A percentile compares a stretch with the other conserved stretches of the same genome.
phyloP scores from a whole-genome alignment of 2,797 vertebrate species.

The Spinus olivaceus region DNA sequence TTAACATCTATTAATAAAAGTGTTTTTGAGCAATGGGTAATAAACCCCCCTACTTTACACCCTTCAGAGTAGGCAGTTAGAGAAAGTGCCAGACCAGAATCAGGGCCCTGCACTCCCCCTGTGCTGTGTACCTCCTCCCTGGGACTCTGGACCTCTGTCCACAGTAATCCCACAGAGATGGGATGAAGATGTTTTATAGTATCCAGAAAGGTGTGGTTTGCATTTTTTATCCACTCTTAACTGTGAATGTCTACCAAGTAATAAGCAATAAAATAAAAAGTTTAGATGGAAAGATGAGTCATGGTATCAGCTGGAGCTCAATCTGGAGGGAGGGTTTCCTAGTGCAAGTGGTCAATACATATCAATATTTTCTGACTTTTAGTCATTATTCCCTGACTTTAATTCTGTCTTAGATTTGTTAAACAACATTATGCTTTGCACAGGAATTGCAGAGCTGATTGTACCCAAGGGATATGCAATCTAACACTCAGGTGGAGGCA shows the following conservation, averaged over 20 bases:
- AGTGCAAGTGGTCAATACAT: background rate
- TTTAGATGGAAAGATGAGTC: background rate
- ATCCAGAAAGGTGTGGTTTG: background rate
- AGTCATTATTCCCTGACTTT: background rate
- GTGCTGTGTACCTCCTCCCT: background rate
- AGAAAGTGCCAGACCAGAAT: background rate
- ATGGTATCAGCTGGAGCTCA: background rate
- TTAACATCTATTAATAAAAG: background rate
- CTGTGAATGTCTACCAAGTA: background rate
- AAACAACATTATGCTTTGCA: background rate
- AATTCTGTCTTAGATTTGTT: background rate
- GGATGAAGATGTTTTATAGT: background rate
- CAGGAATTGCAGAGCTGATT: background rate
- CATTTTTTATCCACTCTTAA: background rate
- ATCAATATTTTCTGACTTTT: background rate
- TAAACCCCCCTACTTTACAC: background rate
- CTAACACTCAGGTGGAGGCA: background rate
- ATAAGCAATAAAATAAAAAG: background rate
- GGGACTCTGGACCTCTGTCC: background rate
- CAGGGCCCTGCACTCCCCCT: background rate
- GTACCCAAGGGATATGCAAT: background rate
- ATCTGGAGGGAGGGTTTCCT: background rate
- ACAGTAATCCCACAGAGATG: background rate
- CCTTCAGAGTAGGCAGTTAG: background rate
- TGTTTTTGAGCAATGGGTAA: background rate